Evolutionary conservation across 2,113 vertebrate genomes (phyloP), one percentile per base, ranked within the genome.

Genomic region (Gila orcuttii): DNA sequence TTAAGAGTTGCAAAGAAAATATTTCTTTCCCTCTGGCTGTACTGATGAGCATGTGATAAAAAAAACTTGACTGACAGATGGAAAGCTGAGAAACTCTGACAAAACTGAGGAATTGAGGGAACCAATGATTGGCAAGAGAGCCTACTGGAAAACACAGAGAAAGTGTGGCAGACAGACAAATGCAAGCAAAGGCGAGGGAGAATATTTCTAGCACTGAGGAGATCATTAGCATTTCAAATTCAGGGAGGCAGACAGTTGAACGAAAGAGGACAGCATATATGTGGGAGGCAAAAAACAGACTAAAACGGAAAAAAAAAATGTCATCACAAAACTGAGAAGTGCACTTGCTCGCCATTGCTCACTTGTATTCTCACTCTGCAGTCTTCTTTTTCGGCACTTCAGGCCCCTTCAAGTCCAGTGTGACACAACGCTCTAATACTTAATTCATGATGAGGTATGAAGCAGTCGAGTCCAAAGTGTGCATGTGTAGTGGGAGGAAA

Each of bases 161-260:
- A 81, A 42, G 9, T 74, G 52, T 17, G n/a, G 19, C 19, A 73
- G 45, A 85, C 52, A 50, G 50, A 69, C 36, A 50, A 50, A 77
- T 73, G 13, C 13, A 62, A 82, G 81, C 36, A 78, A 12, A 85
- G 60, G 60, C 50, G 31, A 69, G 6, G 39, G 19, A 60, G 36
- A 42, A 76, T 83, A 79, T 79, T 74, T 78, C 57, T 76, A 75
- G 59, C 71, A 82, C 50, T 0, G 73, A 89, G 83, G 83, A 87
- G 69, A 90, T 81, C 66, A 91, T 92, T 92, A 91, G 89, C 91
- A 91, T 92, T 93, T 92, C 86, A 93, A 91, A 91, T 89, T 57
- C 60, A 50, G 31, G 84, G 60, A 86, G 87, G 87, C 85, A 89
- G 89, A 62, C 87, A 89, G 85, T 86, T 42, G 86, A 89, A 88